A percentile compares a stretch with the other conserved stretches of the same genome.
Evolutionary conservation across 1,140 invertebrate species (phyloP).

Genomic region (Drosophila neocordata): DNA sequence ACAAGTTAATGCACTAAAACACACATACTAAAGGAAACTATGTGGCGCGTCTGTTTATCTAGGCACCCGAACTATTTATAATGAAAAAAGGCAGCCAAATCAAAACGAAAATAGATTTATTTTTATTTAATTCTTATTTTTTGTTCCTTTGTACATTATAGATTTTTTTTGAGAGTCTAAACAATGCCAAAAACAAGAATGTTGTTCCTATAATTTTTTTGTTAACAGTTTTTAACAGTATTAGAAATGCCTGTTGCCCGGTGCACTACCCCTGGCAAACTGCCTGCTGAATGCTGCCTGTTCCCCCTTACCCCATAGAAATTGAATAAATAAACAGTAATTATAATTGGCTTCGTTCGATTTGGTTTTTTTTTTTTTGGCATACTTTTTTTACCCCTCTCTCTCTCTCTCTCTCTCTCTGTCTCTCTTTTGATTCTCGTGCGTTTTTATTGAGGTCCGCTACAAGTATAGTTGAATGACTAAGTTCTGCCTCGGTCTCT

Average conservation of each 20-base stretch:
- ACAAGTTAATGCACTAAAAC: background rate
- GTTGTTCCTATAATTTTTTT: background rate
- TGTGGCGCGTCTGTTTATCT: slow-evolving; percentile 51
- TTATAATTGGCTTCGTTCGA: slow-evolving; percentile 59
- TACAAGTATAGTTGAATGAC: slow-evolving; percentile 5
- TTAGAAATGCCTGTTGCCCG: no score
- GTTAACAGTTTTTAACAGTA: slow-evolving; percentile 23
- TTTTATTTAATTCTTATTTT: background rate
- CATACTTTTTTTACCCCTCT: background rate
- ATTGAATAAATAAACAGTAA: slow-evolving; percentile 69
- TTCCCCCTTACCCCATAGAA: background rate
- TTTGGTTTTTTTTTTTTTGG: slow-evolving; percentile 46
- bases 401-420: no score
- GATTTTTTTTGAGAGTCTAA: slow-evolving; percentile 42
- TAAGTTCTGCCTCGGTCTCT: background rate
- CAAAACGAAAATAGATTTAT: slow-evolving; percentile 67
- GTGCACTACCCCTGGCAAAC: no score
- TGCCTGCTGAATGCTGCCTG: no score
- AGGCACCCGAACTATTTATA: slow-evolving; percentile 75
- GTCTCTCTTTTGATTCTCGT: no score
- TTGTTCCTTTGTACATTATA: slow-evolving; percentile 44
- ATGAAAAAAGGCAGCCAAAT: slow-evolving; percentile 70
- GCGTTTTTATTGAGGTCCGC: slow-evolving; percentile 35
- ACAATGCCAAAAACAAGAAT: slow-evolving; percentile 42
- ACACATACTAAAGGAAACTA: background rate